Percentiles rank a stretch among this genome's conserved stretches.
Evolutionary conservation across 2,113 vertebrate genomes (phyloP).

Genomic region (Zingel zingel): DNA sequence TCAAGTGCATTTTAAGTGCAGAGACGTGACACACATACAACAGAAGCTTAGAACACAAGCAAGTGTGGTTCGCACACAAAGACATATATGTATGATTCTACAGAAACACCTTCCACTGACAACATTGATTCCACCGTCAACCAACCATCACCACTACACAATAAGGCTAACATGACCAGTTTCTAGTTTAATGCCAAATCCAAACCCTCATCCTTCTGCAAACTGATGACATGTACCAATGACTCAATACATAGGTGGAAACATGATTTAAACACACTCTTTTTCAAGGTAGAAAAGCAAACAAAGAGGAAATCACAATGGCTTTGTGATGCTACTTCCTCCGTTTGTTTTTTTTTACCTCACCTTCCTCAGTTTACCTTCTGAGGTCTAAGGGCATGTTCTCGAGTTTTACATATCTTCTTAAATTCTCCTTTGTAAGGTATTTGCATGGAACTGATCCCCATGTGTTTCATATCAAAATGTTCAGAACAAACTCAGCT

Average conservation of each 20-base stretch:
- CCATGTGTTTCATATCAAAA: no score
- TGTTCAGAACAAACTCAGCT: no score
- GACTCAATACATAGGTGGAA: neutral
- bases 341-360: neutral
- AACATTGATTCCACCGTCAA: neutral
- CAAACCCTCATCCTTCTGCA: neutral
- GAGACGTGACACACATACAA: neutral
- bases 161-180: neutral
- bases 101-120: neutral
- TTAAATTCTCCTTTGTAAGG: no score
- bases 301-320: neutral
- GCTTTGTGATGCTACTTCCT: neutral
- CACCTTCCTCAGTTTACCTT: no score
- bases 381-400: no score
- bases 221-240: neutral
- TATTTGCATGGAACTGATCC: no score
- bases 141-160: neutral
- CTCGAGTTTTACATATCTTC: no score
- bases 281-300: neutral
- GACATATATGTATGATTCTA: neutral
- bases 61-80: neutral
- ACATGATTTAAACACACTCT: neutral
- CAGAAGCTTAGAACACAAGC: neutral
- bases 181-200: neutral
- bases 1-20: constrained; percentile 18